These are phyloP conservation scores for Drosophila malerkotliana DNA, from an alignment of 1,140 invertebrate species.

Conservation along the genomic window DNA sequence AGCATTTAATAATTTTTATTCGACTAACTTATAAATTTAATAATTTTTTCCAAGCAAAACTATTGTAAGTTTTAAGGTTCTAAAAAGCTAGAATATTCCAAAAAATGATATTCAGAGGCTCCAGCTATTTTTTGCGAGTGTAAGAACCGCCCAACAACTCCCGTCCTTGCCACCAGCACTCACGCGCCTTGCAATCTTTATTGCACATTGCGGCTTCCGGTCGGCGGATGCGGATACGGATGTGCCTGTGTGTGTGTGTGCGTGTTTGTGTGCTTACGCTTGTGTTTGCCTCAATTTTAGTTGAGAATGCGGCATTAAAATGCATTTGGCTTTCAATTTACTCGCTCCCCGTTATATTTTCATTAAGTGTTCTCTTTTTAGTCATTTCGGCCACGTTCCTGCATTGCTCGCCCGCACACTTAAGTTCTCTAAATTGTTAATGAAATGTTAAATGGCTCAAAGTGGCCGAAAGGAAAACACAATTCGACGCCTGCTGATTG, in stretches of 20 bases:
- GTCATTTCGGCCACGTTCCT: conserved; percentile 60
- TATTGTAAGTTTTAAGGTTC: neutral
- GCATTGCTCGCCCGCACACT: conserved; percentile 10
- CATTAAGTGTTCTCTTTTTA: conserved; percentile 71
- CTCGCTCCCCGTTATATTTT: conserved; percentile 68
- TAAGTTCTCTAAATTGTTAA: conserved; percentile 68
- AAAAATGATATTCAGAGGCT: too few relatives aligned
- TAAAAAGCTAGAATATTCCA: too few relatives aligned
- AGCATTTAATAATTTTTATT: neutral
- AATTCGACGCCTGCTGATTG: conserved; percentile 44
- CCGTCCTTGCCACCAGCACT: conserved; percentile 20
- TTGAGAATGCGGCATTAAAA: conserved; percentile 77
- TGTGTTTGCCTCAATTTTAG: conserved; percentile 60
- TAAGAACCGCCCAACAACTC: neutral
- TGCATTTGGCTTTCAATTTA: conserved; percentile 81
- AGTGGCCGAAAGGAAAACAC: conserved; percentile 43
- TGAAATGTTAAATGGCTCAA: conserved; percentile 59
- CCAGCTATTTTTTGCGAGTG: neutral
- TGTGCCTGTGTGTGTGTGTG: conserved; percentile 32
- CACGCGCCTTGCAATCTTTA: conserved; percentile 70
- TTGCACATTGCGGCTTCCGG: conserved; percentile 73
- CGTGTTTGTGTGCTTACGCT: conserved; percentile 14
- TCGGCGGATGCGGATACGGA: conserved; percentile 37
- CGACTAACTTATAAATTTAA: neutral
- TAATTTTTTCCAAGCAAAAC: neutral